Conservation (phyloP, 2,888 invertebrate species). For the Eupeodes luniger region DNA sequence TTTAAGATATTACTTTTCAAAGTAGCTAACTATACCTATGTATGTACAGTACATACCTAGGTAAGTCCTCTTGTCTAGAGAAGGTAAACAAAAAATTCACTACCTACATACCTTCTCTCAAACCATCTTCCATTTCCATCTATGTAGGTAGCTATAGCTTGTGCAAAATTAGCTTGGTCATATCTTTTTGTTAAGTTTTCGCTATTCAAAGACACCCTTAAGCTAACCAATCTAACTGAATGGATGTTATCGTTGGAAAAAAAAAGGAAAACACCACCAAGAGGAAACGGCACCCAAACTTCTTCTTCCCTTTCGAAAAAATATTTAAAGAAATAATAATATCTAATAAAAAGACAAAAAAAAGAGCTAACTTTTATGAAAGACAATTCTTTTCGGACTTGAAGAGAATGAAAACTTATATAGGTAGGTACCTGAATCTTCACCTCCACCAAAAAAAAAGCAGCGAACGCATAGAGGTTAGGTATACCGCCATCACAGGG, state of each 20-base stretch:
- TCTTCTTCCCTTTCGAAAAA: not conserved
- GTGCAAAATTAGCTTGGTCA: conserved; percentile 35
- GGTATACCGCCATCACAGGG: not conserved
- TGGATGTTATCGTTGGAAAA: conserved; percentile 47
- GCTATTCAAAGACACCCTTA: conserved; percentile 53
- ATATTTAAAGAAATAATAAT: conserved; percentile 5
- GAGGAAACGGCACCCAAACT: not conserved
- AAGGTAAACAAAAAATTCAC: conserved; percentile 3
- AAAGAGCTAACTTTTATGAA: conserved; percentile 42
- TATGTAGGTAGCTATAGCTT: too few species aligned
- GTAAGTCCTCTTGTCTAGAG: not conserved
- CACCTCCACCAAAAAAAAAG: not conserved
- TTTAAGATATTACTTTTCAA: conserved; percentile 21
- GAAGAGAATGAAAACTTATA: conserved; percentile 13
- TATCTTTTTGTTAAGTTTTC: conserved; percentile 41
- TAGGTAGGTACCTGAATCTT: not conserved
- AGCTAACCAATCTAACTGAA: conserved; percentile 54
- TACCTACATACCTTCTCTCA: not conserved
- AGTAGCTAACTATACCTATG: not conserved
- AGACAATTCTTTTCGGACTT: conserved; percentile 60
- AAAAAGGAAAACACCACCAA: too few species aligned
- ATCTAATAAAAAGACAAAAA: not conserved
- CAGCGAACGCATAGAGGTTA: not conserved
- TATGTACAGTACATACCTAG: not conserved
- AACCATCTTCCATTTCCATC: too few species aligned